phyloP scores from a whole-genome alignment of 2,888 invertebrate species.

The Therioaphis trifolii region DNA sequence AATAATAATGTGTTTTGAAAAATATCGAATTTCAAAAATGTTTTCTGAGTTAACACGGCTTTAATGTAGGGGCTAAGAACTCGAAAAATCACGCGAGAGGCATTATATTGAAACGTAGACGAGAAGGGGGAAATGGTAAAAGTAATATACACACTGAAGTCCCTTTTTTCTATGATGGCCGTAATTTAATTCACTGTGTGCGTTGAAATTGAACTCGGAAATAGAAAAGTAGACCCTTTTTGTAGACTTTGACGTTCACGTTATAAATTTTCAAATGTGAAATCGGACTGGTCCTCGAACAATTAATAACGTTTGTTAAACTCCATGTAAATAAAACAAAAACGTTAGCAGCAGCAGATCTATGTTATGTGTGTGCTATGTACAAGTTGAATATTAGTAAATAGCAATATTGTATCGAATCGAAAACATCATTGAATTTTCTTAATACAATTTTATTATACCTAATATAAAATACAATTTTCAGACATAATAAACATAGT shows the following conservation, averaged over 20 bases:
- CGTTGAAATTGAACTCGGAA: background rate
- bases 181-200: constrained; percentile 3
- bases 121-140: background rate
- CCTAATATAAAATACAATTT: too few species aligned
- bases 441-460: too few species aligned
- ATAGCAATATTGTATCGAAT: too few species aligned
- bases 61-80: constrained; percentile 8
- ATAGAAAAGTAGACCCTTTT: background rate
- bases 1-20: background rate
- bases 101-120: background rate
- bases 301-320: background rate
- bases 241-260: background rate
- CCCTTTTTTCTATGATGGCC: background rate
- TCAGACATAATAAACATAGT: too few species aligned
- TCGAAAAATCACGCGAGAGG: background rate
- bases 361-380: too few species aligned
- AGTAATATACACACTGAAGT: background rate
- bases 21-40: constrained; percentile 21
- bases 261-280: background rate
- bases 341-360: too few species aligned
- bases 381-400: too few species aligned
- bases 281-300: background rate
- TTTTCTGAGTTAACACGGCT: constrained; percentile 1
- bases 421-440: too few species aligned
- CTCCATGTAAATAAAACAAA: background rate